Base-by-base conservation (phyloP, 2,113 vertebrate genomes). In the Seriola aureovittata region DNA sequence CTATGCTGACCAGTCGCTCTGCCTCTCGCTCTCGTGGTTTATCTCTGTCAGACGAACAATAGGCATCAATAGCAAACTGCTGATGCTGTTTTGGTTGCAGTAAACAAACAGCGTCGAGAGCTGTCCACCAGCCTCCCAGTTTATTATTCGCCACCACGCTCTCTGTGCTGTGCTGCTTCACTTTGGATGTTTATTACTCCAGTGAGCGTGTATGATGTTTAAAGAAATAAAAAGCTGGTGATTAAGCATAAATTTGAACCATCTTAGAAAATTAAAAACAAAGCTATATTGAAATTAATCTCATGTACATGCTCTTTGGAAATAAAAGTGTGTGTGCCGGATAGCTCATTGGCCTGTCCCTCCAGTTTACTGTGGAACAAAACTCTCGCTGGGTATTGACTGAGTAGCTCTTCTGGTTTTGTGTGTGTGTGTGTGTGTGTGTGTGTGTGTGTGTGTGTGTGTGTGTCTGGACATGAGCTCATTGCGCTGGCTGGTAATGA, bases 401-500 rank as follows among this genome's bases (percentile, higher is more conserved):
- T 10, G 0, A 29, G 79, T 44, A 44, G 38, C 69, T 55, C 16
- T 0, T 60, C 57, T 70, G 36, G n/a, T 21, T 52, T 25, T 52
- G 25, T 80, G 55, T 38, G 44, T 71, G 57, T 70, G 32, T 71
- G 57, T 70, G 32, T 82, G 75, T 70, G 64, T 60, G 74, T 85
- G 11, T 59, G 25, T 63, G 36, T 42, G 21, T 57, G 34, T 81
- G 60, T 72, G 59, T 54, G 38, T 78, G 55, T 70, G 32, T 82
- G 75, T 70, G 65, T 60, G 74, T 85, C 12, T 72, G 75, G 75
- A 59, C 68, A 67, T 85, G 19, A 42, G 78, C 55, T 70, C 55
- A 90, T 89, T 91, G 87, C 92, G 78, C 58, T 23, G 32, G 66
- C 75, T 70, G 64, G 91, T 94, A 92, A 92, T 90, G 83, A 92